Conservation (phyloP, 2,113 vertebrate genomes). For the Phalacrocorax brasilianus region DNA sequence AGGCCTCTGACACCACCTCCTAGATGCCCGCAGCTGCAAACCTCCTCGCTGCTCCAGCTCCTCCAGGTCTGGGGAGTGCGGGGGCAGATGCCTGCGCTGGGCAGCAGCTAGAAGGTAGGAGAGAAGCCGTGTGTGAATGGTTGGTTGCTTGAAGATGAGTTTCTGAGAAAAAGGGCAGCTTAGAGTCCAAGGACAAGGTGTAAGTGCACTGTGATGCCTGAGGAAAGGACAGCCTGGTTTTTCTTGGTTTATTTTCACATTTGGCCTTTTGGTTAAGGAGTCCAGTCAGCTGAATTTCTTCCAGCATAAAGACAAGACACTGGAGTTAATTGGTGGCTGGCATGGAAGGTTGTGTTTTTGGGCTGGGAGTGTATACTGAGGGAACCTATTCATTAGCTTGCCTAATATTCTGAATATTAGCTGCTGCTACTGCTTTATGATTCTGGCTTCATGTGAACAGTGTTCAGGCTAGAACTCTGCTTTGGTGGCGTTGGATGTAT, state of each 20-base stretch:
- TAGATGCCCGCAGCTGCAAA: not conserved
- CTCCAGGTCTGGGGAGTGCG: not conserved
- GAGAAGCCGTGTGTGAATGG: not conserved
- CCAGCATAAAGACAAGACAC: not conserved
- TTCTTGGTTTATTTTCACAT: conserved; percentile 24
- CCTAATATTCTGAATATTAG: not conserved
- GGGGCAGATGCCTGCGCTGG: not conserved
- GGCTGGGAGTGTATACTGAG: not conserved
- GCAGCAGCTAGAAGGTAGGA: not conserved
- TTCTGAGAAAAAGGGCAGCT: not conserved
- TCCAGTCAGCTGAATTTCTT: not conserved
- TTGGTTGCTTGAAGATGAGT: not conserved
- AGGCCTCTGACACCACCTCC: not conserved
- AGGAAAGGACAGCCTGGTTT: not conserved
- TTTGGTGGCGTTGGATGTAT: not conserved
- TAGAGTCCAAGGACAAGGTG: not conserved
- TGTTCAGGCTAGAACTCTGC: not conserved
- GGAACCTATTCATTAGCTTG: conserved; percentile 12
- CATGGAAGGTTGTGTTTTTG: conserved; percentile 5
- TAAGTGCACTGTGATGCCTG: not conserved
- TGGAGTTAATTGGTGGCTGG: not conserved
- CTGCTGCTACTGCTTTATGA: not conserved
- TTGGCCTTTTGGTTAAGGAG: conserved; percentile 23
- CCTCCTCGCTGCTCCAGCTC: not conserved
- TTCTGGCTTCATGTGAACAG: not conserved